Conservation (phyloP, 2,888 invertebrate genomes). For the Ornithoptera priamus region DNA sequence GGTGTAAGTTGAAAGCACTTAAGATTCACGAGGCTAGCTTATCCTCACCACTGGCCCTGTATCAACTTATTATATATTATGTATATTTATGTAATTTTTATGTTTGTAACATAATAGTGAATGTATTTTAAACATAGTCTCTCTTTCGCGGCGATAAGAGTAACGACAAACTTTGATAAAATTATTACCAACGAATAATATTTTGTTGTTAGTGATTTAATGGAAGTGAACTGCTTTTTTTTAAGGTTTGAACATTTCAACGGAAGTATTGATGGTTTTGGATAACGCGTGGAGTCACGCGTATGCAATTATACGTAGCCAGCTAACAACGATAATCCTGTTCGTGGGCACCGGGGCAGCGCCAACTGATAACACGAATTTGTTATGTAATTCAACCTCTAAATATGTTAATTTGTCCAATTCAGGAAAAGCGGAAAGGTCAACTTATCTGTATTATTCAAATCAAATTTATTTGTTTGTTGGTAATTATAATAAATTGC, state of each 20-base stretch:
- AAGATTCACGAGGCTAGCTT: too few species aligned
- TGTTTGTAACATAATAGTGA: too few species aligned
- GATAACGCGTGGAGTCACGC: conserved; percentile 10
- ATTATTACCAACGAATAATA: not conserved
- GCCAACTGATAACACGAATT: conserved; percentile 14
- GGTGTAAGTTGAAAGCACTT: too few species aligned
- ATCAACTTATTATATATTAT: too few species aligned
- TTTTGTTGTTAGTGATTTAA: not conserved
- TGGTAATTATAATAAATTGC: not conserved
- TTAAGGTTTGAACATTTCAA: not conserved
- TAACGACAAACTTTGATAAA: too few species aligned
- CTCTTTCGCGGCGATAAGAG: too few species aligned
- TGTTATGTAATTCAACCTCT: conserved; percentile 2
- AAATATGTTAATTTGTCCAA: not conserved
- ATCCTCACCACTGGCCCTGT: too few species aligned
- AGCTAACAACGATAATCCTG: conserved; percentile 12
- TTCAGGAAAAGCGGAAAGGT: not conserved
- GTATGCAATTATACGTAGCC: conserved; percentile 12
- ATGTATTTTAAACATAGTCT: too few species aligned
- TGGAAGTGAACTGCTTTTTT: not conserved
- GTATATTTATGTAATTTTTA: too few species aligned
- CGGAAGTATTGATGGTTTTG: not conserved
- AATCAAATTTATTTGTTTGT: not conserved
- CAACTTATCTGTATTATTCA: not conserved
- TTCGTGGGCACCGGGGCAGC: conserved; percentile 17